phyloP scores from a whole-genome alignment of 2,113 vertebrate genomes.

The Bos indicus region DNA sequence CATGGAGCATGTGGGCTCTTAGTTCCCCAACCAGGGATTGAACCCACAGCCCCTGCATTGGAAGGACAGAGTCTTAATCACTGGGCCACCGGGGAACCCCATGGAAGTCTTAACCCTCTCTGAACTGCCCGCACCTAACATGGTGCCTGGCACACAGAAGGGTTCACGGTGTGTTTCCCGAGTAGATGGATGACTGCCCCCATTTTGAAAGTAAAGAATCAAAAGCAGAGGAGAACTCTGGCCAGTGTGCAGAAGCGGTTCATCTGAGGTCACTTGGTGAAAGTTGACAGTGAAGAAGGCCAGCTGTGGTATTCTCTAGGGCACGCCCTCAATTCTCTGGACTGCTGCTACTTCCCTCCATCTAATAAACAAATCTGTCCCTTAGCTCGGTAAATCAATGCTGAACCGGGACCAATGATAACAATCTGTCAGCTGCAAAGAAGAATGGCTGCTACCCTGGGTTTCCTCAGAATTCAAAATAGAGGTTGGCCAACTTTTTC shows the following conservation, averaged over 20 bases:
- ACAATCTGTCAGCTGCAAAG: not conserved
- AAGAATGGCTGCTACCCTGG: not conserved
- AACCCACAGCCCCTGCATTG: not conserved
- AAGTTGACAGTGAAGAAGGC: not conserved
- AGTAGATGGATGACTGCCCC: not conserved
- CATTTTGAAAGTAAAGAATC: not conserved
- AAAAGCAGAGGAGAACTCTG: not conserved
- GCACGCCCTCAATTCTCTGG: not conserved
- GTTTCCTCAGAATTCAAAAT: not conserved
- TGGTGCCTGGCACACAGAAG: not conserved
- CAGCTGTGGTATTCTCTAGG: not conserved
- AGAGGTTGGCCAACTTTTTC: not conserved
- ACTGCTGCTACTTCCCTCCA: not conserved
- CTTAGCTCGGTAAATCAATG: not conserved
- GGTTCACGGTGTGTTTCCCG: rapidly evolving
- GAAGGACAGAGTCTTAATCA: not conserved
- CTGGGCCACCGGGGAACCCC: not conserved
- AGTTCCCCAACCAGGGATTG: not conserved
- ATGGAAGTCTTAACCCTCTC: not conserved
- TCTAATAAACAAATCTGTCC: not conserved
- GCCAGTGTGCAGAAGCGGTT: not conserved
- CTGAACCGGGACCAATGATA: not conserved
- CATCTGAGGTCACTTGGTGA: not conserved
- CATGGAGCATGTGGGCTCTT: not conserved
- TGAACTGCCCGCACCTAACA: not conserved